Conservation (phyloP, 1,140 invertebrate genomes). For the Papilio helenus region DNA sequence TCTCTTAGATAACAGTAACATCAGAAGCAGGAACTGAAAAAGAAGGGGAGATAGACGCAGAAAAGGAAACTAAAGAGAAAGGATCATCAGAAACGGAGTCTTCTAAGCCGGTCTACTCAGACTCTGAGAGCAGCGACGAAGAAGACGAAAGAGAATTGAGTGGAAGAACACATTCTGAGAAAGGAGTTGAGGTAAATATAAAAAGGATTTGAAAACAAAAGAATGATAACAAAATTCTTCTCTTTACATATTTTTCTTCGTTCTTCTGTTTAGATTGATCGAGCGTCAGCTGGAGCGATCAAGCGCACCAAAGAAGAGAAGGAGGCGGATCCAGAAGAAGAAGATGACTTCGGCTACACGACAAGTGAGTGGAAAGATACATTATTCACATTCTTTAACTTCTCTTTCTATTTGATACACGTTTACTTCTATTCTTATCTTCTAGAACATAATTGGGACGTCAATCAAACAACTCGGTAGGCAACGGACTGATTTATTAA, state of each 20-base stretch:
- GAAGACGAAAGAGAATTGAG: slow-evolving; percentile 90
- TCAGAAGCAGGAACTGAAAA: slow-evolving; percentile 62
- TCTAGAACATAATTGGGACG: slow-evolving; percentile 57
- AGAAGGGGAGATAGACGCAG: slow-evolving; percentile 50
- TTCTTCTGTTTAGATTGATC: slow-evolving; percentile 87
- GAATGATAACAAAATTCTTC: too few species aligned
- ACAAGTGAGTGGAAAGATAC: slow-evolving; percentile 89
- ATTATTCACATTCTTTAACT: slow-evolving; percentile 76
- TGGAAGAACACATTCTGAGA: slow-evolving; percentile 89
- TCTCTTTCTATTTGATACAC: slow-evolving; percentile 71
- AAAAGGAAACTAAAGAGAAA: slow-evolving; percentile 49
- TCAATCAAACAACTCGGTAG: too few species aligned
- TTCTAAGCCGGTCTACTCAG: slow-evolving; percentile 73
- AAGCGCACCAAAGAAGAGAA: slow-evolving; percentile 90
- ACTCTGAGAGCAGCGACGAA: slow-evolving; percentile 84
- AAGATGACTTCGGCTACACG: slow-evolving; percentile 97
- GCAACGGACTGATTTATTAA: too few species aligned
- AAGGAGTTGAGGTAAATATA: slow-evolving; percentile 88
- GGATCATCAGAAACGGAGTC: slow-evolving; percentile 45
- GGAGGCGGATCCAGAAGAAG: slow-evolving; percentile 90
- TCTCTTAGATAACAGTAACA: slow-evolving; percentile 71
- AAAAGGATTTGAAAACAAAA: background rate
- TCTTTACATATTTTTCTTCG: background rate
- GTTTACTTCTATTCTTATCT: slow-evolving; percentile 75
- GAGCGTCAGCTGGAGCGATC: slow-evolving; percentile 93